phyloP scores from a whole-genome alignment of 2,113 vertebrate species.

The Phyllostomus hastatus region DNA sequence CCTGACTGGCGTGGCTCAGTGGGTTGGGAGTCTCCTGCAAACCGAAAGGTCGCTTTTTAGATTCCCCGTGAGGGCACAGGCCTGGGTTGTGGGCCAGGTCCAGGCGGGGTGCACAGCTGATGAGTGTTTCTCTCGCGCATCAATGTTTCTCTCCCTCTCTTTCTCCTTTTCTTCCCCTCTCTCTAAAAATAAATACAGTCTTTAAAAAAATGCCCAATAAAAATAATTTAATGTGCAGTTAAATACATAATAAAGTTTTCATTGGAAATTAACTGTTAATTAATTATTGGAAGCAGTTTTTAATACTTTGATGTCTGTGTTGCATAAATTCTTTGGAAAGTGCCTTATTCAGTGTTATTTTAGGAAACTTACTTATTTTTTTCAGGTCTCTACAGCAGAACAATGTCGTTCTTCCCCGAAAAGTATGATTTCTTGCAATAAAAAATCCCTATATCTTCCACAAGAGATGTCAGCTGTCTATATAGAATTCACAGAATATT shows the following conservation, averaged over 20 bases:
- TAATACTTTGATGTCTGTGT: neutral
- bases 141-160: no score
- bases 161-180: no score
- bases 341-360: slow-evolving; percentile 22
- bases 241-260: slow-evolving; percentile 2
- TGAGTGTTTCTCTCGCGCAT: no score
- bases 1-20: no score
- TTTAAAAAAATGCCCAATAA: no score
- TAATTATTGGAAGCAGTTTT: neutral
- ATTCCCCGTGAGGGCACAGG: no score
- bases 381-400: slow-evolving; percentile 96
- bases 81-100: no score
- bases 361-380: slow-evolving; percentile 42
- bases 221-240: neutral
- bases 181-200: no score
- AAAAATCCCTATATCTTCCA: slow-evolving; percentile 96
- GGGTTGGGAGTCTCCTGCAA: no score
- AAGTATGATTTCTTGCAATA: slow-evolving; percentile 98
- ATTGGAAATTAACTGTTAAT: neutral
- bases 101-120: no score
- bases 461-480: slow-evolving; percentile 98
- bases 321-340: slow-evolving; percentile 14
- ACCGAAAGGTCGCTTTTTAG: no score
- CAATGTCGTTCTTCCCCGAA: slow-evolving; percentile 95
- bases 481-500: slow-evolving; percentile 98